These are phyloP conservation scores for Megastigmus dorsalis DNA, from an alignment of 2,888 invertebrate genomes.

Conservation along the genomic window DNA sequence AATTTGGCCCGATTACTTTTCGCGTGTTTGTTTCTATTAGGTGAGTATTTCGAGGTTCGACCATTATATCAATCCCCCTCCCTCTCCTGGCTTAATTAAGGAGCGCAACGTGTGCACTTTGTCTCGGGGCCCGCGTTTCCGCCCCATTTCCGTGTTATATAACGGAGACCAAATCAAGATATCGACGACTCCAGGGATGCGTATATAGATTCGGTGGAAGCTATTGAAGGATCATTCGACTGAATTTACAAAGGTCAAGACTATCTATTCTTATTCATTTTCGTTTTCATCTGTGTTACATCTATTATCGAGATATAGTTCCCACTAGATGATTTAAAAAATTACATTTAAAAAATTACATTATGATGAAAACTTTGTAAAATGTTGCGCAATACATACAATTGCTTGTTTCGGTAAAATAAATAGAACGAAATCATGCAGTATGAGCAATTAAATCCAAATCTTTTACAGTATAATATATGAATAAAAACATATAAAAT, in stretches of 20 bases:
- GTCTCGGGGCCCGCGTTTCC: background rate
- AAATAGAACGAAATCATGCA: too few species aligned
- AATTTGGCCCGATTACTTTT: slow-evolving; percentile 30
- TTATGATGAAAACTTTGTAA: too few species aligned
- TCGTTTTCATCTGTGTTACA: too few species aligned
- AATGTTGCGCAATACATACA: too few species aligned
- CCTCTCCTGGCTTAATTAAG: slow-evolving; percentile 37
- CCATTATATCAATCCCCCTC: background rate
- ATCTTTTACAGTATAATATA: too few species aligned
- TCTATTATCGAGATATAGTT: too few species aligned
- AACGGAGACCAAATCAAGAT: background rate
- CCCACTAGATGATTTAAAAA: too few species aligned
- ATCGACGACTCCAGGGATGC: background rate
- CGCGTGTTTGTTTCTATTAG: slow-evolving; percentile 39
- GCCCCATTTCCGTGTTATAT: slow-evolving; percentile 5
- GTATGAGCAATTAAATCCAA: too few species aligned
- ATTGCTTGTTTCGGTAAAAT: too few species aligned
- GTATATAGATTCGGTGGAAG: background rate
- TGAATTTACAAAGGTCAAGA: background rate
- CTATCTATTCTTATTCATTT: too few species aligned
- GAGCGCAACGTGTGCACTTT: background rate
- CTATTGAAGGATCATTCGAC: background rate
- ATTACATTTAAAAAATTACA: too few species aligned
- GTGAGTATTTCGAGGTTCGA: background rate
- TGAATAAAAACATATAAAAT: too few species aligned